phyloP scores from a whole-genome alignment of 2,113 vertebrate species.

The Apeltes quadracus region DNA sequence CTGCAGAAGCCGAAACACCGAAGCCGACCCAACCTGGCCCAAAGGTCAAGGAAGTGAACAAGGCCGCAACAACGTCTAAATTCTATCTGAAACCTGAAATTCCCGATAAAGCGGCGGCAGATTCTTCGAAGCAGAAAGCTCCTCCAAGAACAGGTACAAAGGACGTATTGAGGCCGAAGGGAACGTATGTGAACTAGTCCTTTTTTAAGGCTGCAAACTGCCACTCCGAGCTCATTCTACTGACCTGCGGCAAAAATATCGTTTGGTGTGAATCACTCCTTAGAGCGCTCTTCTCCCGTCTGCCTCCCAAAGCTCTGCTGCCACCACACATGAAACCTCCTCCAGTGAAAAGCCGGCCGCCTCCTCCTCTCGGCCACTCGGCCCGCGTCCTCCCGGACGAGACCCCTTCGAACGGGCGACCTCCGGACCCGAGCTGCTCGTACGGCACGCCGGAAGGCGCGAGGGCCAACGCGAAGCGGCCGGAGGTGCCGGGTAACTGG shows the following conservation, averaged over 20 bases:
- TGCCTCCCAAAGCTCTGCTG: constrained; percentile 61
- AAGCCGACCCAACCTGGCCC: background rate
- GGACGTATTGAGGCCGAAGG: background rate
- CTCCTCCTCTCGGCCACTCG: background rate
- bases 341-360: constrained; percentile 2
- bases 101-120: background rate
- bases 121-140: background rate
- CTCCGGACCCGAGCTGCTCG: constrained; percentile 40
- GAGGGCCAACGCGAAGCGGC: constrained; percentile 21
- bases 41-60: constrained; percentile 28
- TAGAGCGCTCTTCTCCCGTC: background rate
- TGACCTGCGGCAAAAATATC: background rate
- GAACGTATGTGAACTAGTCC: too few species aligned
- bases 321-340: constrained; percentile 62
- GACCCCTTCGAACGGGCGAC: constrained; percentile 2
- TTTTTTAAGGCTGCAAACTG: background rate
- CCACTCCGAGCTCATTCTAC: background rate
- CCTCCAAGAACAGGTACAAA: constrained; percentile 57
- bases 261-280: constrained; percentile 1
- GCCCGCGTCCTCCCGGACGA: constrained; percentile 45
- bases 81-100: constrained; percentile 49
- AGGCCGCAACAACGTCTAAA: background rate
- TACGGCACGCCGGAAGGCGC: constrained; percentile 45
- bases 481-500: constrained; percentile 39
- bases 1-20: constrained; percentile 20